phyloP scores from a whole-genome alignment of 2,888 invertebrate species.

The Argyra leucocephala region DNA sequence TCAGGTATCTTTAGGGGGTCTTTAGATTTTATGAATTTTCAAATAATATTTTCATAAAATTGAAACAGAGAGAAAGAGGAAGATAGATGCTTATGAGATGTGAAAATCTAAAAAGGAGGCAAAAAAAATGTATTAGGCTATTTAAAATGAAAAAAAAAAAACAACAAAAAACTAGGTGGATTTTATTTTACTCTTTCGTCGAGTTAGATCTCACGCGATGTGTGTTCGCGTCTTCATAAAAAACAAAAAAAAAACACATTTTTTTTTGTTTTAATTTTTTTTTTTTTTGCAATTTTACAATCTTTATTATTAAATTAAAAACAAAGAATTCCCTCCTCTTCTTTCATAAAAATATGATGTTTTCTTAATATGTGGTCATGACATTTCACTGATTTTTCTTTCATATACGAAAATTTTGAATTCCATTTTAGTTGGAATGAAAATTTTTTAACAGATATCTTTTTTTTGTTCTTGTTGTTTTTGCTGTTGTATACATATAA shows the following conservation, averaged over 20 bases:
- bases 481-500: too few relatives aligned
- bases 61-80: too few relatives aligned
- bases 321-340: background rate
- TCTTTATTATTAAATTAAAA: constrained; percentile 6
- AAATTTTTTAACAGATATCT: background rate
- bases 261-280: background rate
- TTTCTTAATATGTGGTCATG: constrained; percentile 1
- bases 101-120: too few relatives aligned
- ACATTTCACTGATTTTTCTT: background rate
- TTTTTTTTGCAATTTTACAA: background rate
- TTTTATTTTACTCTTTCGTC: background rate
- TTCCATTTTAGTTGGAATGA: background rate
- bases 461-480: too few relatives aligned
- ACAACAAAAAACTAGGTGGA: background rate
- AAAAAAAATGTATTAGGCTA: too few relatives aligned
- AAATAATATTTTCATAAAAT: background rate
- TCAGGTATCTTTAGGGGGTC: background rate
- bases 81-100: too few relatives aligned
- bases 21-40: background rate
- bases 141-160: too few relatives aligned
- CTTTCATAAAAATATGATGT: background rate
- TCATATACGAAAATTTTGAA: background rate
- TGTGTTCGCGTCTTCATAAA: background rate
- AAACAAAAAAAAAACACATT: background rate
- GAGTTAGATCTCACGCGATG: constrained; percentile 10